Evolutionary conservation across 2,113 vertebrate species (phyloP), one percentile per base, ranked within the genome.

Genomic region (Petrocephalus zakoni): DNA sequence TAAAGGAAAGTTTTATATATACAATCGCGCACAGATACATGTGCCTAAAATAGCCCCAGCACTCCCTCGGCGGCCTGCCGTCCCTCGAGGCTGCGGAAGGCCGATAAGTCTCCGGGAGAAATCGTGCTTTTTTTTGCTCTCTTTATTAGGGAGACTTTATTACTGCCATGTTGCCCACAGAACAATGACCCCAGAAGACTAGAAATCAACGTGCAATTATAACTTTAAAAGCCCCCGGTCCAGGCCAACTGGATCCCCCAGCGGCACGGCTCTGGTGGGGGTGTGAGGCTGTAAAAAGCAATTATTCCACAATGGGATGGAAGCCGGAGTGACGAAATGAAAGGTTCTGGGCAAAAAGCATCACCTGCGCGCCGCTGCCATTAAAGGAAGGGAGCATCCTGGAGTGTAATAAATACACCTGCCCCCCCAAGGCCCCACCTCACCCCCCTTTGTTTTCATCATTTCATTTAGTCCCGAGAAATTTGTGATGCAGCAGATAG

Each of bases 131-230:
- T 90, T 85, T 88, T 89, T 91, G 90, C 90, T 88, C 88, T 81
- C 72, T 90, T 92, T 91, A 88, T 88, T 90, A 51, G 87, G 64
- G 52, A n/a, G n/a, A 86, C 84, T 88, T 89, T 87, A 90, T 90
- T 90, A 88, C 75, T 49, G 53, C 90, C 85, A 75, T 55, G 64
- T 21, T 90, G 56, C 68, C 86, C 88, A 90, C 90, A 51, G 88
- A 91, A 91, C 89, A 89, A 91, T 91, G 51, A 87, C 91, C 90
- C 46, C 51, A 21, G 75, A 88, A 87, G 85, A 52, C 75, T 87
- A 94, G 92, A 93, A 94, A 94, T 94, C 94, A 94, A 89, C 92
- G 90, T 90, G 90, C 91, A 93, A 93, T 94, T 92, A 93, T 88
- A 92, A 89, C 87, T 89, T 90, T 81, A 90, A 89, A 88, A 34